Percentiles rank a stretch among this genome's conserved stretches.
These are phyloP conservation scores for Stegophylla sp. DNA, from an alignment of 2,888 invertebrate genomes.

Conservation along the genomic window DNA sequence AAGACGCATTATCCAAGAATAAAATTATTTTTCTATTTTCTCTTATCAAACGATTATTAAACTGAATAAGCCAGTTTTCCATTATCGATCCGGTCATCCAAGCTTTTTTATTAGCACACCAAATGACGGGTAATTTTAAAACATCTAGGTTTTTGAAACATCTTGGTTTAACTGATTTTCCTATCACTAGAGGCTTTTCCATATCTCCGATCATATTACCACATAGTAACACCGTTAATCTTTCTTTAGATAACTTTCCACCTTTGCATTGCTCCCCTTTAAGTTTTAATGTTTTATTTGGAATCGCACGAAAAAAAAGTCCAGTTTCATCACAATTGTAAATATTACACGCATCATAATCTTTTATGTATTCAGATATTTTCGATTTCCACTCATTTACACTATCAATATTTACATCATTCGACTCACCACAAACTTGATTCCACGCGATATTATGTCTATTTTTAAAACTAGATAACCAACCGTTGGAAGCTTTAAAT, in stretches of 20 bases:
- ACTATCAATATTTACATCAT: neutral
- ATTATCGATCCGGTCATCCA: conserved; percentile 61
- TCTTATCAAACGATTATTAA: conserved; percentile 44
- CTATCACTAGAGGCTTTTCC: conserved; percentile 60
- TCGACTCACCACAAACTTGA: neutral
- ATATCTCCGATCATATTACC: conserved; percentile 61
- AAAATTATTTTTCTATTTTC: conserved; percentile 54
- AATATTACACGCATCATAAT: conserved; percentile 16
- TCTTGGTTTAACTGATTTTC: conserved; percentile 61
- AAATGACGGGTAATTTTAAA: conserved; percentile 60
- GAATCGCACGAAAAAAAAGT: conserved; percentile 60
- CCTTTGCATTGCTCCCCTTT: conserved; percentile 62
- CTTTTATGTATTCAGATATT: conserved; percentile 7
- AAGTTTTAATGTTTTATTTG: conserved; percentile 62
- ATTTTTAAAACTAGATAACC: conserved; percentile 26
- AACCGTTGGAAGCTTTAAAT: conserved; percentile 39
- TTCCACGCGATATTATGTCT: conserved; percentile 15
- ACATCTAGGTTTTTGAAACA: conserved; percentile 58
- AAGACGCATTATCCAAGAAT: conserved; percentile 59
- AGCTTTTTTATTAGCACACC: conserved; percentile 61
- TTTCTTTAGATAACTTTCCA: conserved; percentile 62
- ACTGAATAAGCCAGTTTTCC: conserved; percentile 47
- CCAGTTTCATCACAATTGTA: conserved; percentile 55
- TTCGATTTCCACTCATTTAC: neutral
- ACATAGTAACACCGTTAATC: conserved; percentile 62